Evolutionary conservation across 2,797 vertebrate genomes (phyloP), one percentile per base, ranked within the genome.

Genomic region (Pelodytes ibericus): DNA sequence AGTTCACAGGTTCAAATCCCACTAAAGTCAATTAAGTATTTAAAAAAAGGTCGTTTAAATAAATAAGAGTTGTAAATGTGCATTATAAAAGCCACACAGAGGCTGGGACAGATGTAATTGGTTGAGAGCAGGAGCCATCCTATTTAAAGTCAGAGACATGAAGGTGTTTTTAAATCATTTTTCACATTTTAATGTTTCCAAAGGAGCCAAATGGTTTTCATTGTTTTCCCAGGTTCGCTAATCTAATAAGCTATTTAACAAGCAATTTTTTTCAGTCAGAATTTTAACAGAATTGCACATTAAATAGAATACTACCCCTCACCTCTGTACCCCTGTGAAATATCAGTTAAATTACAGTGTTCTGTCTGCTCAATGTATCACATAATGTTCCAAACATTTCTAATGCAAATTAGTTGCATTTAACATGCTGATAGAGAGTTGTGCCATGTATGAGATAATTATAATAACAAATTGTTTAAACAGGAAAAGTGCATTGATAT

Each of bases 1-100:
- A 74, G 64, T 79, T 79, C 77, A 79, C 77, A 79, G 71, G 71
- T 74, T 73, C 71, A 79, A 69, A 73, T 68, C 57, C 71, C 69
- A 73, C 64, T 69, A 68, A 73, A 79, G 64, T 56, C 71, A 79
- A 79, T 79, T 79, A 79, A 58, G 64, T 27, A 78, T 65, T 78
- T 78, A 78, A 66, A 72, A n/a, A 65, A 78, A 69, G 64, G 63
- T 79, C 44, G 51, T 69, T 73, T 58, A 73, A 73, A 79, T 73
- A 79, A 79, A 79, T 62, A 78, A 51, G 30, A 67, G 44, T 53
- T 68, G 57, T 79, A 79, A 79, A 73, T 39, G 70, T 79, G 62
- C 44, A 68, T 62, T 62, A 73, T 76, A 57, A 76, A 76, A 71
- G n/a, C 25, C 51, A 44, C 41, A 71, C 20, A 68, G n/a, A 47